A percentile compares a stretch with the other conserved stretches of the same genome.
phyloP scores from a whole-genome alignment of 2,797 vertebrate species.

The Urophycis tenuis region DNA sequence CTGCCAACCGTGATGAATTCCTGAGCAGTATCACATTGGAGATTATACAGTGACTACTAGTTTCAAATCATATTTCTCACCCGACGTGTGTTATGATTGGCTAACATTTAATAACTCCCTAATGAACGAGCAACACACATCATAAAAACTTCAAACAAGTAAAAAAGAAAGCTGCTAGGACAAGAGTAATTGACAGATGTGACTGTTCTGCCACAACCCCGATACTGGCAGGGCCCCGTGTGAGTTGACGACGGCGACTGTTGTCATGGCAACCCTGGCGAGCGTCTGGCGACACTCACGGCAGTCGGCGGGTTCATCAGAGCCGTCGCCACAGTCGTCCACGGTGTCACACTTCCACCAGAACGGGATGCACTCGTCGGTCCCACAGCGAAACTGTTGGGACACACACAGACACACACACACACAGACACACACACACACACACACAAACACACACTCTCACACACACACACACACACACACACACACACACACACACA shows the following conservation, averaged over 20 bases:
- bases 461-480: not conserved
- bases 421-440: not conserved
- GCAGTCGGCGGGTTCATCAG: constrained; percentile 92
- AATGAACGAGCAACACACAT: not conserved
- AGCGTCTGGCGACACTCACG: constrained; percentile 74
- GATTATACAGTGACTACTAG: not conserved
- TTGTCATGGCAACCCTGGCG: not conserved
- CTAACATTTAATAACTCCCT: not conserved
- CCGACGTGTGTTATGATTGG: not conserved
- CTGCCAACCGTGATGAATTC: not conserved
- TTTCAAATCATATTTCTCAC: not conserved
- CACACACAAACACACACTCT: no score
- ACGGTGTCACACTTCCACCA: constrained; percentile 99
- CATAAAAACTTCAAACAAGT: not conserved
- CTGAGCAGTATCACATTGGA: not conserved
- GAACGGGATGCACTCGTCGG: constrained; percentile 97
- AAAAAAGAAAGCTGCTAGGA: not conserved
- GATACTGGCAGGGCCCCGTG: not conserved
- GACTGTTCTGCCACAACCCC: not conserved
- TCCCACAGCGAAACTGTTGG: constrained; percentile 90
- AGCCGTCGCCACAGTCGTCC: constrained; percentile 95
- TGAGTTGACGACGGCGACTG: not conserved
- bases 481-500: not conserved
- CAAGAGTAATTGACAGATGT: not conserved
- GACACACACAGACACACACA: not conserved